Evolutionary conservation across 2,797 vertebrate species (phyloP).

Genomic region (Huso huso): DNA sequence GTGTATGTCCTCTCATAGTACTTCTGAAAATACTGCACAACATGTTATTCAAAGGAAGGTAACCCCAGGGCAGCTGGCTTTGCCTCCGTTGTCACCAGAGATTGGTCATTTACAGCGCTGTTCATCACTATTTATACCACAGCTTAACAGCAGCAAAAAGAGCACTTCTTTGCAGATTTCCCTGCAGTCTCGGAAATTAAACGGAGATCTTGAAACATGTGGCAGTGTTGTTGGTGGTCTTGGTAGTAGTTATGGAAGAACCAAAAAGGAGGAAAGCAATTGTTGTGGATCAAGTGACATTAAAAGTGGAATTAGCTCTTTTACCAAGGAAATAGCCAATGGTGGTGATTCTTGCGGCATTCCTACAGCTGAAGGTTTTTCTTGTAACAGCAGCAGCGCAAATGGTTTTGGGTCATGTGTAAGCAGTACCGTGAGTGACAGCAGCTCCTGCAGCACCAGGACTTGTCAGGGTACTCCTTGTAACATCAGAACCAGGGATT

Average conservation of each 20-base stretch:
- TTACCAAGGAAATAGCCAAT: too few relatives aligned
- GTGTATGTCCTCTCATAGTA: constrained; percentile 44
- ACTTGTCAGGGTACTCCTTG: constrained; percentile 46
- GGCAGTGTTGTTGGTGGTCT: constrained; percentile 23
- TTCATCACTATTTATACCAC: constrained; percentile 59
- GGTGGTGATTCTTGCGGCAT: constrained; percentile 31
- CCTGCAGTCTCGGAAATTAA: constrained; percentile 62
- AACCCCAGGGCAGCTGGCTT: constrained; percentile 51
- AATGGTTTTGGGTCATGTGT: constrained; percentile 54
- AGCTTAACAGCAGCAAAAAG: constrained; percentile 62
- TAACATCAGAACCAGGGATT: constrained; percentile 31
- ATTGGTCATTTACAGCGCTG: constrained; percentile 52
- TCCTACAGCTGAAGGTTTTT: constrained; percentile 45
- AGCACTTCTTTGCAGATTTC: constrained; percentile 78
- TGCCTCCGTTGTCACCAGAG: constrained; percentile 58
- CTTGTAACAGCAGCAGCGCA: constrained; percentile 44
- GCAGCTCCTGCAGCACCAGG: constrained; percentile 42
- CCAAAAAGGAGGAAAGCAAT: constrained; percentile 24
- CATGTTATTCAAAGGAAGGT: constrained; percentile 70
- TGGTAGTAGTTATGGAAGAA: constrained; percentile 26
- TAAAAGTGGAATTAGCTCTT: too few relatives aligned
- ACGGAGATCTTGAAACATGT: constrained; percentile 41
- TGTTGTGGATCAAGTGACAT: background rate
- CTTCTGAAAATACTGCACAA: constrained; percentile 50
- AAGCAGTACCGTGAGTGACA: constrained; percentile 47